These are phyloP conservation scores for Drosophila nigromelanica DNA, from an alignment of 1,140 invertebrate genomes.

Conservation along the genomic window DNA sequence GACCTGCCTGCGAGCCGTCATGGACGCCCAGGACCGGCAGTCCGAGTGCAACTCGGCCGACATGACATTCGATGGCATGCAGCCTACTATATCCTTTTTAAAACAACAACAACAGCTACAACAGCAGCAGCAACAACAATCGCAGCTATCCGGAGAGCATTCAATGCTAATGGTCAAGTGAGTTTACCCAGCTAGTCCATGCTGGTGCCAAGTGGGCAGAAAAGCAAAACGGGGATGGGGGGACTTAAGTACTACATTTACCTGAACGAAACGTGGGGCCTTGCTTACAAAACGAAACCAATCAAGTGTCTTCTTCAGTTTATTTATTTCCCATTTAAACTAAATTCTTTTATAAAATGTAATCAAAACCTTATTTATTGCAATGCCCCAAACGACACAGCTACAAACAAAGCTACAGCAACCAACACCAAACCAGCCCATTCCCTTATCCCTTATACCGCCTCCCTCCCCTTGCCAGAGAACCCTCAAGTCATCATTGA, in stretches of 20 bases:
- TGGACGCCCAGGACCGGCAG: constrained; percentile 92
- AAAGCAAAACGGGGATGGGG: constrained; percentile 22
- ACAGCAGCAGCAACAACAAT: constrained; percentile 40
- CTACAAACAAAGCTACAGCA: neutral
- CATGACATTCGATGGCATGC: constrained; percentile 94
- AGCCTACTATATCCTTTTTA: constrained; percentile 97
- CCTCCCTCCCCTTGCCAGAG: neutral
- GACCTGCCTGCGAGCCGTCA: constrained; percentile 86
- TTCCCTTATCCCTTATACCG: neutral
- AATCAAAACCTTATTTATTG: constrained; percentile 84
- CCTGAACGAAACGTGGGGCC: constrained; percentile 24
- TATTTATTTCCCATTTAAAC: constrained; percentile 75
- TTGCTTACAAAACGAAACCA: constrained; percentile 80
- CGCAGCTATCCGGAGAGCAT: constrained; percentile 36
- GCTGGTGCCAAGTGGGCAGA: constrained; percentile 30
- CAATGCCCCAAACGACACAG: constrained; percentile 21
- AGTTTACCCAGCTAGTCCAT: constrained; percentile 61
- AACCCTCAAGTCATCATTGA: constrained; percentile 64
- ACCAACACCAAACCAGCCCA: constrained; percentile 2
- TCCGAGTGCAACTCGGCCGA: constrained; percentile 95
- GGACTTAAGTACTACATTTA: constrained; percentile 49
- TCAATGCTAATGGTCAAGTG: constrained; percentile 74
- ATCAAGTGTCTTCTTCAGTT: constrained; percentile 83
- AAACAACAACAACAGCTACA: constrained; percentile 84
- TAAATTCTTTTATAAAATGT: constrained; percentile 83